Evolutionary conservation across 37 sponge, comb jelly and placozoan species (phyloP).

Genomic region (Trichoplax adhaerens): DNA sequence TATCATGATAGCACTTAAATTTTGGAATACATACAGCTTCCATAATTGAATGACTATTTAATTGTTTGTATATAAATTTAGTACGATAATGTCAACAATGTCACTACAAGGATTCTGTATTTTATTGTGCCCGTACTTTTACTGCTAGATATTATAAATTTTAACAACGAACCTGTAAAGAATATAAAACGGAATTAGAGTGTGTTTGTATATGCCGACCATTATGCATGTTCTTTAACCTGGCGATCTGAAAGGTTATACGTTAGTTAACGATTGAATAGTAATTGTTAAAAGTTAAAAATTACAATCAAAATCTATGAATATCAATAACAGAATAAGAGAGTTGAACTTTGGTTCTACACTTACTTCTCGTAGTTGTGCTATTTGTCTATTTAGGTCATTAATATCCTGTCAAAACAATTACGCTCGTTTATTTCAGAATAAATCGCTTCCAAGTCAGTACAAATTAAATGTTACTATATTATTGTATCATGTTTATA

Average conservation of each 20-base stretch:
- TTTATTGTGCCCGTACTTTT: too few relatives aligned
- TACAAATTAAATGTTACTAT: neutral
- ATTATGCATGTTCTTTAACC: slow-evolving; percentile 9
- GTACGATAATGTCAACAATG: too few relatives aligned
- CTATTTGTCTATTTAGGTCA: slow-evolving; percentile 60
- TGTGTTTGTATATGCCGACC: slow-evolving; percentile 45
- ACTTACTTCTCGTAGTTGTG: slow-evolving; percentile 41
- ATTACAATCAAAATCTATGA: neutral
- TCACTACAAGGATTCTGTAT: too few relatives aligned
- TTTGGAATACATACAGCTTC: too few relatives aligned
- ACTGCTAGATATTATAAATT: too few relatives aligned
- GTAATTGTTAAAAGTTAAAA: neutral
- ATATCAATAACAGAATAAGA: too few relatives aligned
- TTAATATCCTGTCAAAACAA: slow-evolving; percentile 27
- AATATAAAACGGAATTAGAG: neutral
- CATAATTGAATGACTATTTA: too few relatives aligned
- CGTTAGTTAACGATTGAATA: too few relatives aligned
- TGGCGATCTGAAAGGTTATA: too few relatives aligned
- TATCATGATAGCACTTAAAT: slow-evolving; percentile 33
- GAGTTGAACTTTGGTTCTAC: neutral
- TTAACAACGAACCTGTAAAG: too few relatives aligned
- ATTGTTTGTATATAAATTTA: too few relatives aligned
- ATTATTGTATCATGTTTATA: slow-evolving; percentile 8
- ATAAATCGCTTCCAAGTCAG: neutral
- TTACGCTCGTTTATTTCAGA: neutral